A percentile compares a stretch with the other conserved stretches of the same genome.
Conservation (phyloP, 2,888 invertebrate species). For the Venusia cambrica region DNA sequence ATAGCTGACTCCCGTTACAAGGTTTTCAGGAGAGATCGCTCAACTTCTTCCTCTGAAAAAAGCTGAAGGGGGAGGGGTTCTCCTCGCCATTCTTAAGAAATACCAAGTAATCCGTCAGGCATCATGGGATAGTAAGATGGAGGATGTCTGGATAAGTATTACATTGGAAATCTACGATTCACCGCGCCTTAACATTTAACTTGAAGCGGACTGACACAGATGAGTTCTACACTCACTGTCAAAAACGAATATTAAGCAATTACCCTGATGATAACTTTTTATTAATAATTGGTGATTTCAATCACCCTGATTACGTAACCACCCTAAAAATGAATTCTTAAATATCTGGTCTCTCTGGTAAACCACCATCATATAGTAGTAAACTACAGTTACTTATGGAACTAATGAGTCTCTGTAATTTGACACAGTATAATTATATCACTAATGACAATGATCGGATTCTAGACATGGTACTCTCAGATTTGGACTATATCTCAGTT, state of each 20-base stretch:
- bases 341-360: neutral
- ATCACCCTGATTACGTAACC: conserved; percentile 1
- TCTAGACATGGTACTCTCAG: conserved; percentile 6
- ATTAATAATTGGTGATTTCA: conserved; percentile 11
- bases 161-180: neutral
- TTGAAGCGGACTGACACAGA: neutral
- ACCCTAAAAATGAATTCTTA: neutral
- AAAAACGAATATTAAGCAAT: conserved; percentile 4
- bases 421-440: conserved; percentile 8
- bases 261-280: conserved; percentile 3
- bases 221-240: conserved; percentile 6
- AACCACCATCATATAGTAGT: neutral
- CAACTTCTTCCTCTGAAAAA: conserved; percentile 5
- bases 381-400: too few species aligned
- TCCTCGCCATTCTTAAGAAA: conserved; percentile 15
- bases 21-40: conserved; percentile 18
- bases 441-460: conserved; percentile 2
- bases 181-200: conserved; percentile 6
- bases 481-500: neutral
- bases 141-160: conserved; percentile 21
- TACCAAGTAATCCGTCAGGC: conserved; percentile 17
- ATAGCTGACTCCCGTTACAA: conserved; percentile 17
- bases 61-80: conserved; percentile 20
- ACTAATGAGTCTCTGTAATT: conserved; percentile 2
- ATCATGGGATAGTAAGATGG: conserved; percentile 16